Conservation (phyloP, 2,888 invertebrate genomes). For the Scaptomyza tumidula region DNA sequence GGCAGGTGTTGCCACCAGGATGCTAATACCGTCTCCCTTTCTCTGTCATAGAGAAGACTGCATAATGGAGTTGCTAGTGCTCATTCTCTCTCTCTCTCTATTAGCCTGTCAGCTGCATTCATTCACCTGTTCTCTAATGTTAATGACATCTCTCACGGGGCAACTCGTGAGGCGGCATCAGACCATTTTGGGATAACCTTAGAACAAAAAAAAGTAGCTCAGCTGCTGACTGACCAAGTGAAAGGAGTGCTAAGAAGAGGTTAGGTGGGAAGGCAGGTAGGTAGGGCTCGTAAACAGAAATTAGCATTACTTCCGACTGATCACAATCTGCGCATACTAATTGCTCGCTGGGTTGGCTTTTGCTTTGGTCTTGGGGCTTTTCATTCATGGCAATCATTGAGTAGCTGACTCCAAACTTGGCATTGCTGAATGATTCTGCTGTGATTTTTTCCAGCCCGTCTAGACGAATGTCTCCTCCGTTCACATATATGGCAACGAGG, state of each 20-base stretch:
- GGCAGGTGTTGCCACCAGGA: slow-evolving; percentile 72
- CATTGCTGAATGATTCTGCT: slow-evolving; percentile 74
- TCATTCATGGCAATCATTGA: slow-evolving; percentile 80
- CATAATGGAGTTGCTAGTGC: slow-evolving; percentile 53
- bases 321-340: slow-evolving; percentile 84
- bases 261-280: slow-evolving; percentile 1
- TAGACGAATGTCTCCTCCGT: slow-evolving; percentile 62
- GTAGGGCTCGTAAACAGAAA: slow-evolving; percentile 44
- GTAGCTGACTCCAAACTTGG: slow-evolving; percentile 72
- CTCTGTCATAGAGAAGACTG: slow-evolving; percentile 57
- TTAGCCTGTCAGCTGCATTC: slow-evolving; percentile 61
- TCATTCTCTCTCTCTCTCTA: not conserved
- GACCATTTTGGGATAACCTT: slow-evolving; percentile 55
- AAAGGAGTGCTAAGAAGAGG: slow-evolving; percentile 44
- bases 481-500: slow-evolving; percentile 68
- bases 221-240: slow-evolving; percentile 41
- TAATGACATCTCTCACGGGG: slow-evolving; percentile 67
- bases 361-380: slow-evolving; percentile 46
- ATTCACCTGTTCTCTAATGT: slow-evolving; percentile 76
- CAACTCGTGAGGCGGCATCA: slow-evolving; percentile 59
- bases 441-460: slow-evolving; percentile 75
- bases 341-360: slow-evolving; percentile 62
- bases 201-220: slow-evolving; percentile 67
- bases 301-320: slow-evolving; percentile 84
- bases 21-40: slow-evolving; percentile 56